Evolutionary conservation across 2,797 vertebrate genomes (phyloP).

Genomic region (Acanthiza pusilla): DNA sequence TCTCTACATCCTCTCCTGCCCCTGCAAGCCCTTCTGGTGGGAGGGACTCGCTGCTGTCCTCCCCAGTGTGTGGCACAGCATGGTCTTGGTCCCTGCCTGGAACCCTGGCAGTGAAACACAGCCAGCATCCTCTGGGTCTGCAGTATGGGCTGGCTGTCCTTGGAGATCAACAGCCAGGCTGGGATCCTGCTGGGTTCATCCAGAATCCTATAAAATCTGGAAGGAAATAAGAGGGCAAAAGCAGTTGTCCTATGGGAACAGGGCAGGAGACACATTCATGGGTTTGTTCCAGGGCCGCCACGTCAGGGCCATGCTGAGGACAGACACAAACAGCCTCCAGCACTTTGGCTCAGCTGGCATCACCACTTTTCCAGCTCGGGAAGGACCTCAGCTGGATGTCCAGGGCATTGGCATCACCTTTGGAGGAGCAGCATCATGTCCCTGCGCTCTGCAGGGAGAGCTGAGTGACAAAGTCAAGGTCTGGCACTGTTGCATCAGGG

Average conservation of each 20-base stretch:
- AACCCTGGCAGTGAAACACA: neutral
- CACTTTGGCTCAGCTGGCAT: neutral
- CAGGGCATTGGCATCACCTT: neutral
- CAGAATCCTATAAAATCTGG: neutral
- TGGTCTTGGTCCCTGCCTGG: rapidly evolving
- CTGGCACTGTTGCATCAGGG: neutral
- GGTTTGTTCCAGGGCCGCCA: neutral
- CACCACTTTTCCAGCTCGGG: neutral
- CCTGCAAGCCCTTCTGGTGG: neutral
- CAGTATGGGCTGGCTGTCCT: neutral
- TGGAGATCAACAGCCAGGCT: neutral
- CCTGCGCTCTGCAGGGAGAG: neutral
- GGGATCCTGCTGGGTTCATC: neutral
- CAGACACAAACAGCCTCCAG: neutral
- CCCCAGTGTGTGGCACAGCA: neutral
- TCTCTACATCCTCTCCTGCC: neutral
- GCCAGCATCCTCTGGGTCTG: neutral
- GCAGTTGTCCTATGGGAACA: neutral
- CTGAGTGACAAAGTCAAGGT: neutral
- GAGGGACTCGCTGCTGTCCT: neutral
- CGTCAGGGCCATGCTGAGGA: neutral
- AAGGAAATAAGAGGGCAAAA: neutral
- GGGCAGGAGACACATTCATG: neutral
- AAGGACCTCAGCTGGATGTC: neutral
- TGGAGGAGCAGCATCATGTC: neutral